Evolutionary conservation across 2,888 invertebrate genomes (phyloP).

Genomic region (Caenorhabditis becei): DNA sequence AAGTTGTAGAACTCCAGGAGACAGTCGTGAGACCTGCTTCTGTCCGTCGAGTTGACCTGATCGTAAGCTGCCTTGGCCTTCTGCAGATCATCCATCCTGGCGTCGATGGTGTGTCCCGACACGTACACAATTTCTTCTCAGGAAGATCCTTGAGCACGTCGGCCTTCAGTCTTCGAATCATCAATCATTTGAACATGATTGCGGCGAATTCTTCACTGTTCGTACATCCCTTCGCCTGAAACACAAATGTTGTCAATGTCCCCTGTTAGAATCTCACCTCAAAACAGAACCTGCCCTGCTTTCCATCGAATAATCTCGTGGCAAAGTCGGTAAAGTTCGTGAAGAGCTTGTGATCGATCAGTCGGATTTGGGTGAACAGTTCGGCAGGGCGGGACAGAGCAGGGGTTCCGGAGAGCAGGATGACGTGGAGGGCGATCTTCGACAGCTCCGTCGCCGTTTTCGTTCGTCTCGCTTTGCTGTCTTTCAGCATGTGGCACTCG

Average conservation of each 20-base stretch:
- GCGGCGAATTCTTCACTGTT: conserved; percentile 88
- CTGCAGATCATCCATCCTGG: conserved; percentile 70
- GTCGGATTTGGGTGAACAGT: conserved; percentile 88
- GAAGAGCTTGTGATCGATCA: conserved; percentile 79
- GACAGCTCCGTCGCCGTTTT: conserved; percentile 83
- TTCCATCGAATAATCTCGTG: conserved; percentile 90
- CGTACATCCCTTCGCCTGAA: conserved; percentile 88
- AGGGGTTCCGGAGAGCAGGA: conserved; percentile 95
- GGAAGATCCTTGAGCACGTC: conserved; percentile 91
- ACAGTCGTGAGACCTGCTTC: conserved; percentile 56
- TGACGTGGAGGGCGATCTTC: conserved; percentile 75
- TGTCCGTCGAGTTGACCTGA: conserved; percentile 26
- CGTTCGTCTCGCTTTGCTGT: conserved; percentile 85
- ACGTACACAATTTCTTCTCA: conserved; percentile 86
- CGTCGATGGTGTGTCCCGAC: conserved; percentile 71
- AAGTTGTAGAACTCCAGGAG: conserved; percentile 70
- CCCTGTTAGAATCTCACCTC: conserved; percentile 61
- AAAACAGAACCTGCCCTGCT: conserved; percentile 70
- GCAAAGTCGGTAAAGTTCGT: conserved; percentile 86
- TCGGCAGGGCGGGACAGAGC: conserved; percentile 93
- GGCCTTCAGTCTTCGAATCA: conserved; percentile 91
- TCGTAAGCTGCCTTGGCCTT: conserved; percentile 71
- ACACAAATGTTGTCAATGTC: background rate
- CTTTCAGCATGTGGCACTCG: conserved; percentile 94
- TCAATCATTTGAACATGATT: conserved; percentile 86